Conservation (phyloP, 2,888 invertebrate genomes). For the Dryobotodes eremita region DNA sequence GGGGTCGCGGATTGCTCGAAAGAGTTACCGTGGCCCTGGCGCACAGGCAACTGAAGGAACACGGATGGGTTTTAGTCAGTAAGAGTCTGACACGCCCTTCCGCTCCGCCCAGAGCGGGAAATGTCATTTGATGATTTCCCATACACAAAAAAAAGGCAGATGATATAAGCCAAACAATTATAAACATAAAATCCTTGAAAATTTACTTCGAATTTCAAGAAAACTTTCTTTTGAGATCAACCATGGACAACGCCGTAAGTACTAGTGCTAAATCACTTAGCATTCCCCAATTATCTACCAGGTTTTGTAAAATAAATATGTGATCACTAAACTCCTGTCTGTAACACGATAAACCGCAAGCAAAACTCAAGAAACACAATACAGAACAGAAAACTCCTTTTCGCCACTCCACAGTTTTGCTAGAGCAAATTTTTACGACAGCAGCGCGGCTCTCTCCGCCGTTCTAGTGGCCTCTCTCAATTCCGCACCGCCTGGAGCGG, state of each 20-base stretch:
- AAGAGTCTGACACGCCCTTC: too few relatives aligned
- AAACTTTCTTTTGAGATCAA: not conserved
- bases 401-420: constrained; percentile 74
- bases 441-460: constrained; percentile 81
- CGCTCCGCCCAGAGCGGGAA: too few relatives aligned
- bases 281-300: not conserved
- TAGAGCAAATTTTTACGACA: constrained; percentile 87
- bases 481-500: constrained; percentile 84
- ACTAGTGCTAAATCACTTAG: not conserved
- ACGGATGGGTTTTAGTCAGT: too few relatives aligned
- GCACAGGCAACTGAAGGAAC: too few relatives aligned
- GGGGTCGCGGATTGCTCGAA: too few relatives aligned
- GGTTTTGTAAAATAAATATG: too few relatives aligned
- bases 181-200: not conserved
- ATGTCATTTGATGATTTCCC: too few relatives aligned
- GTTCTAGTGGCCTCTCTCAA: constrained; percentile 85
- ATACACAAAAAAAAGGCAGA: too few relatives aligned
- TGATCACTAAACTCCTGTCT: not conserved
- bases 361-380: not conserved
- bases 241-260: not conserved
- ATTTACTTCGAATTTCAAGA: not conserved
- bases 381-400: not conserved
- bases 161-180: not conserved
- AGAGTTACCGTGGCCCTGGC: too few relatives aligned
- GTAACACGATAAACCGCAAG: not conserved